These are phyloP conservation scores for Xestobium rufovillosum DNA, from an alignment of 2,888 invertebrate genomes.

Conservation along the genomic window DNA sequence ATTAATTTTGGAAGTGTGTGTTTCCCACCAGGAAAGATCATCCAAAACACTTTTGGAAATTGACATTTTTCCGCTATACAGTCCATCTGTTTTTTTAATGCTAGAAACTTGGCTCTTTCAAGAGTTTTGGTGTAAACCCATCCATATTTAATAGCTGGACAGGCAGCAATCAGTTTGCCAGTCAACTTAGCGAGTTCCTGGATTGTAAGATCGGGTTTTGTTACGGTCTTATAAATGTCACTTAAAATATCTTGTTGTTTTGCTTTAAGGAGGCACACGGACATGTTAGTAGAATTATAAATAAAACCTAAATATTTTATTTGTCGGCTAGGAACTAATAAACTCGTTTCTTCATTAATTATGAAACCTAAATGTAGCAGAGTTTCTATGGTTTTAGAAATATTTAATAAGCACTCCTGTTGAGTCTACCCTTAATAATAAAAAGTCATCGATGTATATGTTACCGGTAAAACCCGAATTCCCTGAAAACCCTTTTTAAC, in stretches of 20 bases:
- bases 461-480: too few relatives aligned
- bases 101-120: slow-evolving; percentile 18
- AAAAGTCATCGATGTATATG: too few relatives aligned
- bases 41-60: slow-evolving; percentile 11
- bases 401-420: slow-evolving; percentile 15
- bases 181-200: slow-evolving; percentile 20
- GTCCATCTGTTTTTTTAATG: slow-evolving; percentile 15
- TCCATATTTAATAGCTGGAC: too few relatives aligned
- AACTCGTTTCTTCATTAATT: slow-evolving; percentile 19
- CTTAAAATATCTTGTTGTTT: slow-evolving; percentile 8
- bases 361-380: slow-evolving; percentile 19
- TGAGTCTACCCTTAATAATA: slow-evolving; percentile 15
- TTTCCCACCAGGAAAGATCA: slow-evolving; percentile 25
- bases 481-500: too few relatives aligned
- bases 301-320: slow-evolving; percentile 20
- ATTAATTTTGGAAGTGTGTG: slow-evolving; percentile 11
- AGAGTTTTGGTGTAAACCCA: slow-evolving; percentile 19
- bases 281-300: slow-evolving; percentile 17
- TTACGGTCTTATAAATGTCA: slow-evolving; percentile 3
- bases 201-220: slow-evolving; percentile 17
- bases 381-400: slow-evolving; percentile 9
- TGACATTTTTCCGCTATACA: slow-evolving; percentile 15
- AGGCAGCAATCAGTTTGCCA: slow-evolving; percentile 22
- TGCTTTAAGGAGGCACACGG: slow-evolving; percentile 13
- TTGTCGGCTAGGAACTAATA: slow-evolving; percentile 13